Conservation (phyloP, 2,888 invertebrate species). For the Andrena hattorfiana region DNA sequence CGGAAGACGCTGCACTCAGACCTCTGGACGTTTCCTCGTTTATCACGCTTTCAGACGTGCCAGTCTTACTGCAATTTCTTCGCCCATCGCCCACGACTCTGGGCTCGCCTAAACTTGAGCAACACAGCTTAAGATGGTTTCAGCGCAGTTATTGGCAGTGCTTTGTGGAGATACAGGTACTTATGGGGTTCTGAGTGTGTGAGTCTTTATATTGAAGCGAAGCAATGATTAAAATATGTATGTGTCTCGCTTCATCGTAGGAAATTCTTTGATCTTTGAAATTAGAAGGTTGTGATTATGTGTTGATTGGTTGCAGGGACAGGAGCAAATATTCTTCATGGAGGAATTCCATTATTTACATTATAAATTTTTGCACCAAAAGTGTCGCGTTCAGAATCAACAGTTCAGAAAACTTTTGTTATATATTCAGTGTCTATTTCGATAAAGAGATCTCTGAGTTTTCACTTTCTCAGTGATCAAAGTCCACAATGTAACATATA, state of each 20-base stretch:
- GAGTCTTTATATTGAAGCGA: not conserved
- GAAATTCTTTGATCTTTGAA: not conserved
- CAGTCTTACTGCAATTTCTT: not conserved
- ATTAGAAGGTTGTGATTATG: no score
- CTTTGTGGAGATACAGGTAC: not conserved
- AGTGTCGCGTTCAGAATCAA: no score
- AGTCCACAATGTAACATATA: not conserved
- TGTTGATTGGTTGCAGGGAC: no score
- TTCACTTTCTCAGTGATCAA: not conserved
- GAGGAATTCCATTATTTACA: no score
- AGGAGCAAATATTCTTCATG: no score
- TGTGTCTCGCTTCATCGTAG: not conserved
- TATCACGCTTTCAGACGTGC: conserved; percentile 8
- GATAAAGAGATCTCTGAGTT: not conserved
- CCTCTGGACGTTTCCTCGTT: conserved; percentile 28
- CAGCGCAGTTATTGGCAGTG: not conserved
- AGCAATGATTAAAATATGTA: not conserved
- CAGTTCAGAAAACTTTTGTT: no score
- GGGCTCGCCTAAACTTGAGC: not conserved
- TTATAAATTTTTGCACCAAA: no score
- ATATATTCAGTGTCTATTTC: not conserved
- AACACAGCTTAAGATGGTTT: not conserved
- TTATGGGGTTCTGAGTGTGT: not conserved
- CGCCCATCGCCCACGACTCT: not conserved
- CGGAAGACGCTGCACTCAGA: conserved; percentile 24